These are phyloP conservation scores for Mesochorus sp. DNA, from an alignment of 2,888 invertebrate genomes.

Conservation along the genomic window DNA sequence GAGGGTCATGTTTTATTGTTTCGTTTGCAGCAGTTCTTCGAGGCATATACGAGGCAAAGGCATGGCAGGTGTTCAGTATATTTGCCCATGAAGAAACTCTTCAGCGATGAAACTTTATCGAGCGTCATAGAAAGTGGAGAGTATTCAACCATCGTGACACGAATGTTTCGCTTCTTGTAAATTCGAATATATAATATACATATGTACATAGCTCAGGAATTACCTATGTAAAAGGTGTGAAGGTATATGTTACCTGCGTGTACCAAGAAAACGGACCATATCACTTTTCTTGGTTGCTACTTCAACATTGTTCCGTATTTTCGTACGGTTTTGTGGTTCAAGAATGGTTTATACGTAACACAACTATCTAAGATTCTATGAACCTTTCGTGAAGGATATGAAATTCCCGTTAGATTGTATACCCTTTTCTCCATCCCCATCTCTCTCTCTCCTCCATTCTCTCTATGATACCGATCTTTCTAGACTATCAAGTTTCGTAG, in stretches of 20 bases:
- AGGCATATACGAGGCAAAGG: not conserved
- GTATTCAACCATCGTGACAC: slow-evolving; percentile 5
- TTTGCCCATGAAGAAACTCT: slow-evolving; percentile 38
- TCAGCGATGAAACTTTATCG: slow-evolving; percentile 38
- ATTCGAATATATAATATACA: too few relatives aligned
- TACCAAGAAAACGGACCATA: too few relatives aligned
- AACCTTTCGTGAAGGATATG: slow-evolving; percentile 4
- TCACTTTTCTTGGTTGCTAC: too few relatives aligned
- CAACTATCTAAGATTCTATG: not conserved
- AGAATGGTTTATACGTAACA: not conserved
- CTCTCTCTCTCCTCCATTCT: too few relatives aligned
- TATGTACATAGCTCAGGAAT: not conserved
- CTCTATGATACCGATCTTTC: not conserved
- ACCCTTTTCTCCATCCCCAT: too few relatives aligned
- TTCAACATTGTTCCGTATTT: not conserved
- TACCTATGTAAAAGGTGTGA: not conserved
- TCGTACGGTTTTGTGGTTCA: not conserved
- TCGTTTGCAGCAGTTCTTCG: not conserved
- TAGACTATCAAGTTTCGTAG: not conserved
- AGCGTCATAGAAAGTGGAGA: slow-evolving; percentile 36
- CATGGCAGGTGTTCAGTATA: not conserved
- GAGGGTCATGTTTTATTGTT: slow-evolving; percentile 44
- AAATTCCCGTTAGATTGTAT: slow-evolving; percentile 23
- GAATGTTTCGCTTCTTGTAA: not conserved
- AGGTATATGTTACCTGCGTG: not conserved